phyloP scores from a whole-genome alignment of 2,113 vertebrate genomes.

The Sporophila hypoxantha region DNA sequence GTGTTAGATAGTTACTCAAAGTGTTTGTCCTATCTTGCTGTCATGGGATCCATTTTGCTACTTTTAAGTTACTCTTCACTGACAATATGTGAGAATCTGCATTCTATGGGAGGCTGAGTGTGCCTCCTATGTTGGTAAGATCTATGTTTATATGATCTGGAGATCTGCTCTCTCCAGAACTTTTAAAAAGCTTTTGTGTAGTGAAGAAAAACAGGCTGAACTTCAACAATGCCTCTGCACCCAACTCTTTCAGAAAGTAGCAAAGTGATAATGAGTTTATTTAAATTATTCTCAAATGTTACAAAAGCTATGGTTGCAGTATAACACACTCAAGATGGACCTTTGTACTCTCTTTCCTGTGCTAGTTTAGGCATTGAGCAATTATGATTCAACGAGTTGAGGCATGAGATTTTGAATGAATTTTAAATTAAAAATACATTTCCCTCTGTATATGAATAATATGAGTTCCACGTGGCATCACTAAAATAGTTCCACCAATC shows the following conservation, averaged over 20 bases:
- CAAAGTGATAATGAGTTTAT: not conserved
- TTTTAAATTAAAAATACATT: slow-evolving; percentile 14
- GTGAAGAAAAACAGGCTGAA: not conserved
- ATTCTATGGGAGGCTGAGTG: not conserved
- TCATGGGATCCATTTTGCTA: not conserved
- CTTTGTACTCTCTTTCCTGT: not conserved
- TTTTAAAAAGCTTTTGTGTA: not conserved
- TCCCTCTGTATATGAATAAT: not conserved
- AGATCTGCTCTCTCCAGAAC: not conserved
- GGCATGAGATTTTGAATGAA: not conserved
- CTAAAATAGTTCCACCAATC: slow-evolving; percentile 30
- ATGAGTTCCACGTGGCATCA: not conserved
- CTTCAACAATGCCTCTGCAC: not conserved
- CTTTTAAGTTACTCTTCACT: not conserved
- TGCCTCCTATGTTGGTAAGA: not conserved
- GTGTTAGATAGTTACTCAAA: not conserved
- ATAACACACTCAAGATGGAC: not conserved
- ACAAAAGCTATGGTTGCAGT: not conserved
- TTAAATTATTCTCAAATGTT: not conserved
- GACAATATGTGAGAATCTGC: not conserved
- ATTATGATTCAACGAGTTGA: not conserved
- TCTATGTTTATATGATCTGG: not conserved
- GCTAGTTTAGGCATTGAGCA: not conserved
- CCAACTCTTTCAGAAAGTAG: not conserved
- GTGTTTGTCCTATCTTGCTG: not conserved